A percentile compares a stretch with the other conserved stretches of the same genome.
These are phyloP conservation scores for Saturnia pavonia DNA, from an alignment of 2,888 invertebrate genomes.

Conservation along the genomic window DNA sequence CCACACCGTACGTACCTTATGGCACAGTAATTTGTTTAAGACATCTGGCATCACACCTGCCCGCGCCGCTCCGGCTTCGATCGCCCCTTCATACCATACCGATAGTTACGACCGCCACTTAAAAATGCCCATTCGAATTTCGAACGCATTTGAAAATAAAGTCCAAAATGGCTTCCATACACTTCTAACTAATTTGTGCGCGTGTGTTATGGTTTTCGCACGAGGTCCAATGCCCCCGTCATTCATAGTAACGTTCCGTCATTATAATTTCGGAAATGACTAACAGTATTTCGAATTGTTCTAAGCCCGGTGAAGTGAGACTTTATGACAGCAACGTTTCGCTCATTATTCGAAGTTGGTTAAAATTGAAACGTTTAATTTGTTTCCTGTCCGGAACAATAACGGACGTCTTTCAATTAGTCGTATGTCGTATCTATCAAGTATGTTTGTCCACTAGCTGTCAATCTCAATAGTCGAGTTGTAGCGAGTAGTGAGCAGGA, in stretches of 20 bases:
- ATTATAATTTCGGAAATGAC: slow-evolving; percentile 79
- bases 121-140: slow-evolving; percentile 27
- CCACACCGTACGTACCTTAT: slow-evolving; percentile 74
- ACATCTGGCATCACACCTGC: slow-evolving; percentile 81
- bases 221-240: slow-evolving; percentile 72
- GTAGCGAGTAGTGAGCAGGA: slow-evolving; percentile 21
- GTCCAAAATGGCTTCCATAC: slow-evolving; percentile 35
- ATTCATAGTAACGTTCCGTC: slow-evolving; percentile 62
- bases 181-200: slow-evolving; percentile 30
- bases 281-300: slow-evolving; percentile 71
- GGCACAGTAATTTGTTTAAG: slow-evolving; percentile 79
- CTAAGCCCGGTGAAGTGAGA: slow-evolving; percentile 65
- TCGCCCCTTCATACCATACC: slow-evolving; percentile 54
- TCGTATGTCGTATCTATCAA: slow-evolving; percentile 50
- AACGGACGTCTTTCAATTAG: slow-evolving; percentile 70
- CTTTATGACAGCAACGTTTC: slow-evolving; percentile 44
- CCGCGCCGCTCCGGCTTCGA: slow-evolving; percentile 53
- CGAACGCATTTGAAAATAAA: slow-evolving; percentile 36
- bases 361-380: slow-evolving; percentile 51
- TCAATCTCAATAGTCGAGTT: slow-evolving; percentile 61
- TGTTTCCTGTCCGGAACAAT: slow-evolving; percentile 49
- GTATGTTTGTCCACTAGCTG: slow-evolving; percentile 59
- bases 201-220: slow-evolving; percentile 68
- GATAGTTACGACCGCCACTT: slow-evolving; percentile 41
- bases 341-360: slow-evolving; percentile 53